phyloP scores from a whole-genome alignment of 2,888 invertebrate species.

The Spodoptera exigua region DNA sequence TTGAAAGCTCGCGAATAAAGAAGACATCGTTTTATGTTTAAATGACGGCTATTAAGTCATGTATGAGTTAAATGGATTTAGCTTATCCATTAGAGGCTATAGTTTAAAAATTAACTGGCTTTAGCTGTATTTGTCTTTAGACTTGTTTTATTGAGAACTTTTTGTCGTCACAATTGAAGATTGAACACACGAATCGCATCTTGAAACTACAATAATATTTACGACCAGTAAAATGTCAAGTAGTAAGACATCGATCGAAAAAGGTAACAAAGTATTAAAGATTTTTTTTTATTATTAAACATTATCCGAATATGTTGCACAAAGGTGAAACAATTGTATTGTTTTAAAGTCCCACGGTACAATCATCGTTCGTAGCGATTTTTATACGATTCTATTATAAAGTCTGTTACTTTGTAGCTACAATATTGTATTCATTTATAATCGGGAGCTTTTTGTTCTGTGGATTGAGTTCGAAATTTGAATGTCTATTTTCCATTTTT shows the following conservation, averaged over 20 bases:
- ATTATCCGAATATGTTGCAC: slow-evolving; percentile 61
- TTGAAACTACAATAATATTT: slow-evolving; percentile 20
- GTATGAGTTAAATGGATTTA: slow-evolving; percentile 39
- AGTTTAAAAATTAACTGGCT: slow-evolving; percentile 29
- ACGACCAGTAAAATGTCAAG: slow-evolving; percentile 23
- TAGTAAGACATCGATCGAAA: slow-evolving; percentile 46
- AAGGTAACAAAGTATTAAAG: slow-evolving; percentile 42
- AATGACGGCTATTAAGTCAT: slow-evolving; percentile 49
- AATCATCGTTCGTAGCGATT: slow-evolving; percentile 61
- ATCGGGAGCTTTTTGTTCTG: slow-evolving; percentile 46
- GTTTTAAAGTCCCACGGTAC: slow-evolving; percentile 70
- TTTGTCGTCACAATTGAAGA: no score
- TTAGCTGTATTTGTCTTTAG: slow-evolving; percentile 26
- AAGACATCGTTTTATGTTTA: slow-evolving; percentile 47
- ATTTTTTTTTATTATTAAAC: slow-evolving; percentile 55
- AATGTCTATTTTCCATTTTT: slow-evolving; percentile 23
- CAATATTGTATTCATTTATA: slow-evolving; percentile 47
- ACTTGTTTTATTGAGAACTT: neutral
- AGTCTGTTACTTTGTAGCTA: slow-evolving; percentile 52
- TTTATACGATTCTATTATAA: slow-evolving; percentile 54
- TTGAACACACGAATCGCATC: neutral
- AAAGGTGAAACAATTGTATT: slow-evolving; percentile 65
- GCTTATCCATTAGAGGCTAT: slow-evolving; percentile 27
- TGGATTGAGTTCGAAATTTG: slow-evolving; percentile 37
- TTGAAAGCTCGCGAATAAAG: slow-evolving; percentile 48